Conservation (phyloP, 2,113 vertebrate species). For the Psephotus haematonotus region DNA sequence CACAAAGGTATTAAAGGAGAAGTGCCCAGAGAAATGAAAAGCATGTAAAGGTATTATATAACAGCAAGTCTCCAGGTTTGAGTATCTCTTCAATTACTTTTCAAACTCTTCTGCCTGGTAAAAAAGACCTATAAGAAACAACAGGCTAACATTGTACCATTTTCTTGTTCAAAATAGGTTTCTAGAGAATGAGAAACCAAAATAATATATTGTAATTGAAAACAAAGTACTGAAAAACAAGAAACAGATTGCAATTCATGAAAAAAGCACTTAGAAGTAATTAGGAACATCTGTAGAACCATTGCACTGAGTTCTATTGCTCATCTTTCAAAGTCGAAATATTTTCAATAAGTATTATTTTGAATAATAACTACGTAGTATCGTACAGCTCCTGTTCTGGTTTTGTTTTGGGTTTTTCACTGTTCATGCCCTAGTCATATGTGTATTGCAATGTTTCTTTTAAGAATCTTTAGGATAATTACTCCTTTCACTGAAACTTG, state of each 20-base stretch:
- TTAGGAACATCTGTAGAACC: background rate
- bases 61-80: background rate
- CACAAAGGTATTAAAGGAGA: background rate
- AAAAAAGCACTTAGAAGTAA: background rate
- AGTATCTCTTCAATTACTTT: background rate
- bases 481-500: background rate
- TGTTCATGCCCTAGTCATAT: rapidly evolving
- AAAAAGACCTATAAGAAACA: background rate
- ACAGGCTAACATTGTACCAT: background rate
- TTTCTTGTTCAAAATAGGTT: background rate
- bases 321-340: background rate
- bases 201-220: background rate
- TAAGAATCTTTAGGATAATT: background rate
- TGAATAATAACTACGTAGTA: background rate
- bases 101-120: background rate
- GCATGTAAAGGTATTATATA: background rate
- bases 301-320: background rate
- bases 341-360: background rate
- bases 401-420: background rate
- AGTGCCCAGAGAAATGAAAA: background rate
- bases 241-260: background rate
- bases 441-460: background rate
- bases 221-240: background rate
- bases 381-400: background rate
- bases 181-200: background rate